Percentiles rank a stretch among this genome's conserved stretches.
These are phyloP conservation scores for Simalia tracyae DNA, from an alignment of 2,797 vertebrate genomes.

Conservation along the genomic window DNA sequence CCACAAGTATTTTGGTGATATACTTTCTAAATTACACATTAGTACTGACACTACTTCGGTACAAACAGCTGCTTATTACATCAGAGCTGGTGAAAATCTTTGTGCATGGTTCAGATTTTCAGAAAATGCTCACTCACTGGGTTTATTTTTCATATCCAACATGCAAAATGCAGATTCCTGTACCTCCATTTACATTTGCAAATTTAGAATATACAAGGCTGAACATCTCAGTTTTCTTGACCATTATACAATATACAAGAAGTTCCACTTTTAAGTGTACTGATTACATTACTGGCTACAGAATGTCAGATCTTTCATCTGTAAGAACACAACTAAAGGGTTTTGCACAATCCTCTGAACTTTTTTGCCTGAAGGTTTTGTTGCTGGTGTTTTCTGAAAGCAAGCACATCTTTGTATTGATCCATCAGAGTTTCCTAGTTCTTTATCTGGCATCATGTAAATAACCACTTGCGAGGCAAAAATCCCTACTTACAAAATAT, in stretches of 20 bases:
- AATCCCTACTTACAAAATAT: constrained; percentile 57
- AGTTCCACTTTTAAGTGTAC: fast-evolving
- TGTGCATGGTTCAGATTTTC: constrained; percentile 29
- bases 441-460: constrained; percentile 29
- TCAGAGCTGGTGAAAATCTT: neutral
- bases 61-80: neutral
- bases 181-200: neutral
- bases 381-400: constrained; percentile 5
- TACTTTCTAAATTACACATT: constrained; percentile 5
- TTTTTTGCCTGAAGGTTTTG: constrained; percentile 2
- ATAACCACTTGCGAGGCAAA: constrained; percentile 23
- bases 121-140: constrained; percentile 41
- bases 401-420: constrained; percentile 10
- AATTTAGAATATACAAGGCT: neutral
- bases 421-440: neutral
- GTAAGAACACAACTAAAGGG: neutral
- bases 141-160: constrained; percentile 32
- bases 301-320: constrained; percentile 45
- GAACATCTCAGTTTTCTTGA: neutral
- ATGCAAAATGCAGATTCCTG: neutral
- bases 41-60: neutral
- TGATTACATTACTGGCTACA: neutral
- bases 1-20: neutral
- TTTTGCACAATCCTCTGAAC: constrained; percentile 21
- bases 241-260: neutral